phyloP scores from a whole-genome alignment of 1,140 invertebrate species.

The Drosophila insularis region DNA sequence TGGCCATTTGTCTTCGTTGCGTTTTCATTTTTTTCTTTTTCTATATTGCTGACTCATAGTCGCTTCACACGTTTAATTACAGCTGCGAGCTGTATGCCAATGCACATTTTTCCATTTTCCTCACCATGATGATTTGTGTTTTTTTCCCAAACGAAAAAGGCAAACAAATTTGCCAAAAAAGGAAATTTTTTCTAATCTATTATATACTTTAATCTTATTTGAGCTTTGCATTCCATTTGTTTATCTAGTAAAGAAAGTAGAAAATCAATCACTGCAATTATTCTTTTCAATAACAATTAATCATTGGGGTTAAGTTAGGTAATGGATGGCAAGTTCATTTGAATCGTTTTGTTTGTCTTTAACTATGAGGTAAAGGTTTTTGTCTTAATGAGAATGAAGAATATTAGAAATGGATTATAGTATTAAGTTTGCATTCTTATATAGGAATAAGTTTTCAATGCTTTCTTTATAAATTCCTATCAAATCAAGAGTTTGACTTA shows the following conservation, averaged over 20 bases:
- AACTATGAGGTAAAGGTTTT: too few relatives aligned
- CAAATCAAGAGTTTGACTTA: too few relatives aligned
- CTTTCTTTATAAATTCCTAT: too few relatives aligned
- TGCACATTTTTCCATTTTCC: slow-evolving; percentile 24
- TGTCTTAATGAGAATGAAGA: too few relatives aligned
- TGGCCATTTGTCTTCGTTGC: slow-evolving; percentile 52
- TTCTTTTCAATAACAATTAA: not conserved
- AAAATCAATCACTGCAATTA: slow-evolving; percentile 1
- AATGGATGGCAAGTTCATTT: not conserved
- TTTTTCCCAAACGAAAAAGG: not conserved
- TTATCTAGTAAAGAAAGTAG: not conserved
- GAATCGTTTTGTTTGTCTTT: not conserved
- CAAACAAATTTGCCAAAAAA: not conserved
- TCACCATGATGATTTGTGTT: slow-evolving; percentile 4
- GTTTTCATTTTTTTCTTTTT: not conserved
- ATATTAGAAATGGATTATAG: too few relatives aligned
- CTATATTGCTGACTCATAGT: slow-evolving; percentile 40
- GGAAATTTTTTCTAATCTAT: not conserved
- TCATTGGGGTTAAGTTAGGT: not conserved
- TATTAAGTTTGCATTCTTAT: too few relatives aligned
- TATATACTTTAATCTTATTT: not conserved
- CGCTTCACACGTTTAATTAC: slow-evolving; percentile 53
- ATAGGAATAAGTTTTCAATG: too few relatives aligned
- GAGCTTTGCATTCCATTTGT: not conserved
- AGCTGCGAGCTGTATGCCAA: slow-evolving; percentile 20